phyloP scores from a whole-genome alignment of 2,797 vertebrate species.

The Poecilia gillii region DNA sequence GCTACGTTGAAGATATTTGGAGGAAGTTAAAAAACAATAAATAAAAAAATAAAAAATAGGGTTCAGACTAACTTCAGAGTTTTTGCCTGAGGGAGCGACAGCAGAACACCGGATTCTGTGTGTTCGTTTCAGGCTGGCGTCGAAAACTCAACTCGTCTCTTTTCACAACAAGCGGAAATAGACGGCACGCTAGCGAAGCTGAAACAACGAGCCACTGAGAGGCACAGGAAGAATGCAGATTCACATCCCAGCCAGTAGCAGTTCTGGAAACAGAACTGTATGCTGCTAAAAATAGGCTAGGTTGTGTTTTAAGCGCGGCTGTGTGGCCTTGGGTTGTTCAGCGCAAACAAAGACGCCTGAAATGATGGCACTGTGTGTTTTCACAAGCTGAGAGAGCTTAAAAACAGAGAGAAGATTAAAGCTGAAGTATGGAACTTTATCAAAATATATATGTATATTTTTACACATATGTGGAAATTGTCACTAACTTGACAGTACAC shows the following conservation, averaged over 20 bases:
- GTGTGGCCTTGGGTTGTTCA: slow-evolving; percentile 42
- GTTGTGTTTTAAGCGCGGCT: slow-evolving; percentile 32
- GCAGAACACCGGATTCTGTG: slow-evolving; percentile 53
- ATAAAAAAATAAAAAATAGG: background rate
- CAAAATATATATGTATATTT: too few species aligned
- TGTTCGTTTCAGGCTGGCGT: slow-evolving; percentile 54
- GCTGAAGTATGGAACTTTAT: too few species aligned
- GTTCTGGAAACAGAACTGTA: slow-evolving; percentile 34
- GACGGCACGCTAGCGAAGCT: slow-evolving; percentile 45
- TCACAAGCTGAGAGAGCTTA: slow-evolving; percentile 6
- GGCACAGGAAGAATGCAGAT: slow-evolving; percentile 32
- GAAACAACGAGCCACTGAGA: slow-evolving; percentile 35
- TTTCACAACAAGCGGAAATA: slow-evolving; percentile 51
- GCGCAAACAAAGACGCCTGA: slow-evolving; percentile 37
- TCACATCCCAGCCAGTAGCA: slow-evolving; percentile 40
- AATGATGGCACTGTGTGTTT: slow-evolving; percentile 7
- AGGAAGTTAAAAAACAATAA: slow-evolving; percentile 2
- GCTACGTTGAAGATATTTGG: slow-evolving; percentile 43
- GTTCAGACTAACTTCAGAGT: slow-evolving; percentile 53
- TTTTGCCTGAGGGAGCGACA: slow-evolving; percentile 43
- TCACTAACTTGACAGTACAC: too few species aligned
- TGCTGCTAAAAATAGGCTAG: slow-evolving; percentile 51
- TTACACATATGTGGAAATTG: too few species aligned
- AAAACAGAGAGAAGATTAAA: background rate
- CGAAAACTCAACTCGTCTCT: slow-evolving; percentile 52